phyloP scores from a whole-genome alignment of 2,888 invertebrate species.

The Acrocyrtus sp. region DNA sequence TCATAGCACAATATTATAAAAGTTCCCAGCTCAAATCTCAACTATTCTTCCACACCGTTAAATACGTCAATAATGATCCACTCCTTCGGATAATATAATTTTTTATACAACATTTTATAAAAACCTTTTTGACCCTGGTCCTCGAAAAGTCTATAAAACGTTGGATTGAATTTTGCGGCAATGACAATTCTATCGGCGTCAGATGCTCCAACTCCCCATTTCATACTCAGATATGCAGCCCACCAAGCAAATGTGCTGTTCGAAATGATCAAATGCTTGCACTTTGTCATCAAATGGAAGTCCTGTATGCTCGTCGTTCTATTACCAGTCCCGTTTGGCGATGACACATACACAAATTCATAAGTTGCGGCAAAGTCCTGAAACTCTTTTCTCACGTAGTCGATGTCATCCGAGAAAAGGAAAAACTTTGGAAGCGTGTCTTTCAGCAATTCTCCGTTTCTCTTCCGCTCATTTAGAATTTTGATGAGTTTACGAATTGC shows the following conservation, averaged over 20 bases:
- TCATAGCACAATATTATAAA: too few species aligned
- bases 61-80: not conserved
- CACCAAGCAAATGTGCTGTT: slow-evolving; percentile 17
- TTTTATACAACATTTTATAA: slow-evolving; percentile 5
- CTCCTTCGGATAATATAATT: slow-evolving; percentile 1
- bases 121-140: not conserved
- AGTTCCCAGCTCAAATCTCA: too few species aligned
- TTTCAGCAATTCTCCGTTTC: too few species aligned
- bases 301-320: slow-evolving; percentile 7
- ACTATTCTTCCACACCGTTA: too few species aligned
- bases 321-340: too few species aligned
- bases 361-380: not conserved
- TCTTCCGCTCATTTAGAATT: too few species aligned
- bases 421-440: not conserved
- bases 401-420: slow-evolving; percentile 3
- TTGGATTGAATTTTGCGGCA: slow-evolving; percentile 9
- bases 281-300: slow-evolving; percentile 2
- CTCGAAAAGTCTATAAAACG: not conserved
- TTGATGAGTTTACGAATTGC: too few species aligned
- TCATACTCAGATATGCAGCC: slow-evolving; percentile 13
- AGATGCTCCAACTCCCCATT: too few species aligned
- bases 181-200: slow-evolving; percentile 11
- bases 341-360: not conserved
- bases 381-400: not conserved
- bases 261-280: slow-evolving; percentile 5